Base-by-base conservation (phyloP, 2,888 invertebrate species). In the Euphydryas editha region DNA sequence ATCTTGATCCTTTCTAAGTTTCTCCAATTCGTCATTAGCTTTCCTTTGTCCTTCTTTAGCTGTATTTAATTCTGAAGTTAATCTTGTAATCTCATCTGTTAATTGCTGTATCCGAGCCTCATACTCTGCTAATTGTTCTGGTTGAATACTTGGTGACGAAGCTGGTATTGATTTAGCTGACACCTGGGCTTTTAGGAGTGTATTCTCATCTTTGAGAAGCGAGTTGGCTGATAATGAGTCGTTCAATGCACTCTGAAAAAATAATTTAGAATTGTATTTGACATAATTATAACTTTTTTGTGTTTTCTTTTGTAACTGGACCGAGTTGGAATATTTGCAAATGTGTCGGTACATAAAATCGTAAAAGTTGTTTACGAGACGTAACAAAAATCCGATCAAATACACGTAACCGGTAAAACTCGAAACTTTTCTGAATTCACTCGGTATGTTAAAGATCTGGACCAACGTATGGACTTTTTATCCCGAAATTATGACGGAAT, bases 1-100 rank as follows among this genome's bases (percentile, higher is more conserved):
- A 75, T 99, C 99, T 84, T 99, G 99, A 80, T 99, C 99, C 80
- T 96, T 97, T 80, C 94, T 95, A 70, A 98, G 80, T 72, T 94
- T 93, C 47, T 94, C 94, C 73, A 96, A 80, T 73, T 96, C 95
- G 0, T 82, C 84, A 0, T 65, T 72, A 0, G 79, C 71, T 1
- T 42, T 70, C 39, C 59, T 73, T 71, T 83, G 76, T 2, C 65
- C 78, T 3, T 84, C 83, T 47, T 78, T 75, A 7, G 81, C 76
- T 0, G 59, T 20, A 47, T 62, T 73, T 70, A 86, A 65, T 24
- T 81, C 82, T 1, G 63, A 68, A 1, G 63, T 76, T 1, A 87
- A 68, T 63, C 80, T 72, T 0, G 68, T 24, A 8, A 85, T 81
- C 36, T 85, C 86, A 0, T 61, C 70, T 0, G 72, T 73, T 56